These are phyloP conservation scores for Microchirus variegatus DNA, from an alignment of 2,797 vertebrate genomes.

Conservation along the genomic window DNA sequence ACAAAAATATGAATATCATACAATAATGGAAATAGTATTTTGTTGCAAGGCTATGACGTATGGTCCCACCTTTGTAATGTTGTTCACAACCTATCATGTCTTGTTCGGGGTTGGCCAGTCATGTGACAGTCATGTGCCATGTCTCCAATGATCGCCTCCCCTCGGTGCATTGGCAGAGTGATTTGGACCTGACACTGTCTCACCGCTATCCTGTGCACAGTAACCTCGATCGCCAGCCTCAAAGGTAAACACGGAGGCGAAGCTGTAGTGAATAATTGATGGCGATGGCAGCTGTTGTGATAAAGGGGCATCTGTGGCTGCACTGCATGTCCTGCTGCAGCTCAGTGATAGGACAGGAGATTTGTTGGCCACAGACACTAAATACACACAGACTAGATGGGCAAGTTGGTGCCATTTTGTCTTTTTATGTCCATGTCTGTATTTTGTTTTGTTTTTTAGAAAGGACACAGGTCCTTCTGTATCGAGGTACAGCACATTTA, in stretches of 20 bases:
- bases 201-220: conserved; percentile 27
- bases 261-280: conserved; percentile 77
- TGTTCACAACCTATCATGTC: conserved; percentile 17
- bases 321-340: conserved; percentile 27
- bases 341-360: conserved; percentile 37
- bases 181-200: conserved; percentile 18
- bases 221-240: conserved; percentile 47
- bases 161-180: background rate
- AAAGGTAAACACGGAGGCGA: conserved; percentile 72
- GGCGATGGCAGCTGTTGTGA: conserved; percentile 63
- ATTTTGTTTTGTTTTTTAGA: conserved; percentile 19
- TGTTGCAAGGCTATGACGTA: no score
- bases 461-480: conserved; percentile 2
- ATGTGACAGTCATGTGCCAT: conserved; percentile 21
- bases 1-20: no score
- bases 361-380: conserved; percentile 22
- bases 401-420: conserved; percentile 20
- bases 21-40: no score
- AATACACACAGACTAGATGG: conserved; percentile 32
- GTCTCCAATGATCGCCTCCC: background rate
- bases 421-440: background rate
- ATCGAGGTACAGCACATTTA: background rate
- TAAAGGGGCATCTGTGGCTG: conserved; percentile 45
- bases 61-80: background rate
- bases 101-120: conserved; percentile 1